Evolutionary conservation across 2,113 vertebrate species (phyloP), one percentile per base, ranked within the genome.

Genomic region (Verasper variegatus): DNA sequence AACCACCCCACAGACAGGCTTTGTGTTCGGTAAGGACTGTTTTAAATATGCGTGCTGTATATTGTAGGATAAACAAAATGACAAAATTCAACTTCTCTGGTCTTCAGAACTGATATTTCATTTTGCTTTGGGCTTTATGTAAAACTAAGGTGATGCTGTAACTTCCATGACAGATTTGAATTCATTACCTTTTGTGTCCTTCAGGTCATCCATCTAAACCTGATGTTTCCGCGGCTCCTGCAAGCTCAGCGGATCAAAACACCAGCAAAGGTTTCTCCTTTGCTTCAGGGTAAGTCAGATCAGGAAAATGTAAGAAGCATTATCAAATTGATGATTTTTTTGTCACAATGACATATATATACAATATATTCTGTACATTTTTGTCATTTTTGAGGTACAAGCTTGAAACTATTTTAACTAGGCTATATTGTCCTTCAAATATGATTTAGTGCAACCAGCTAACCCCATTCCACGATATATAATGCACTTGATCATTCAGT

Each of bases 251-350:
- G 1, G 92, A 94, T 2, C 95, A 94, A 80, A 92, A 80, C 66
- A 92, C 17, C 94, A 88, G 45, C 78, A 97, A 97, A 91, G 65
- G 88, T 0, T 96, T 97, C 90, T 89, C 94, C 0, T 97, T 97
- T 72, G 40, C 94, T 1, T 47, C 93, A 14, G 93, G 94, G 97
- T 97, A 65, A 95, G 96, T 95, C 21, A 7, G 4, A 11, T 35
- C n/a, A 24, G 35, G 18, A 37, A 20, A 47, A 31, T 59, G 7
- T 8, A 42, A n/a, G 62, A 42, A 12, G 10, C 11, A 42, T 42
- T 42, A 42, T 42, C 12, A 13, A 42, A 11, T 12, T 42, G 3
- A 13, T 27, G 11, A 35, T 70, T 62, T 8, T 18, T 71, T 58
- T 40, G 21, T 69, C 45, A 20, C 24, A n/a, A n/a, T n/a, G n/a